These are phyloP conservation scores for Drosophila virilis DNA, from an alignment of 1,140 invertebrate genomes.

Conservation along the genomic window DNA sequence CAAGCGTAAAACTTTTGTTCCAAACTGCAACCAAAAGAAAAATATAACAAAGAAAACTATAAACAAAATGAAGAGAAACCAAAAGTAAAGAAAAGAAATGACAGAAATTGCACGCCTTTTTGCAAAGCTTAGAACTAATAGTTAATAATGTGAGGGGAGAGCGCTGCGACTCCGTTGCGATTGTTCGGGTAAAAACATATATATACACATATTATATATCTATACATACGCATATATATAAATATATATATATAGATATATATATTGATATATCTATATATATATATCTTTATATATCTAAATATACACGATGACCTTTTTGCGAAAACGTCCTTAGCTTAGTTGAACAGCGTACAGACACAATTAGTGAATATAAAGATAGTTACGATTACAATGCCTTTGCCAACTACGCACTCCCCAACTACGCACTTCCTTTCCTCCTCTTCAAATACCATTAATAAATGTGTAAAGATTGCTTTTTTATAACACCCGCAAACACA, in stretches of 20 bases:
- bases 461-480: slow-evolving; percentile 11
- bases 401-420: slow-evolving; percentile 5
- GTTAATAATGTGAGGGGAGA: slow-evolving; percentile 54
- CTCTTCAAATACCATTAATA: slow-evolving; percentile 30
- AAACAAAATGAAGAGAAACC: slow-evolving; percentile 9
- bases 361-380: slow-evolving; percentile 28
- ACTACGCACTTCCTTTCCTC: neutral
- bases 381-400: slow-evolving; percentile 36
- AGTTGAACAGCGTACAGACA: slow-evolving; percentile 48
- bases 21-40: slow-evolving; percentile 28
- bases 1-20: slow-evolving; percentile 53
- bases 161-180: slow-evolving; percentile 2
- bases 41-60: neutral
- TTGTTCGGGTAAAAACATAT: slow-evolving; percentile 23
- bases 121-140: slow-evolving; percentile 76
- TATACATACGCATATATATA: slow-evolving; percentile 3
- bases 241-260: slow-evolving; percentile 15
- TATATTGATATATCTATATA: slow-evolving; percentile 25
- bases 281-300: slow-evolving; percentile 15
- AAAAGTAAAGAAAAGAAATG: slow-evolving; percentile 6
- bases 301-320: slow-evolving; percentile 64
- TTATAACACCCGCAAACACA: slow-evolving; percentile 1
- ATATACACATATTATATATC: slow-evolving; percentile 16
- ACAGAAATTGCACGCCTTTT: slow-evolving; percentile 59
- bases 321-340: slow-evolving; percentile 78